Base-by-base conservation (phyloP, 2,888 invertebrate genomes). In the Drosophila ustulata region DNA sequence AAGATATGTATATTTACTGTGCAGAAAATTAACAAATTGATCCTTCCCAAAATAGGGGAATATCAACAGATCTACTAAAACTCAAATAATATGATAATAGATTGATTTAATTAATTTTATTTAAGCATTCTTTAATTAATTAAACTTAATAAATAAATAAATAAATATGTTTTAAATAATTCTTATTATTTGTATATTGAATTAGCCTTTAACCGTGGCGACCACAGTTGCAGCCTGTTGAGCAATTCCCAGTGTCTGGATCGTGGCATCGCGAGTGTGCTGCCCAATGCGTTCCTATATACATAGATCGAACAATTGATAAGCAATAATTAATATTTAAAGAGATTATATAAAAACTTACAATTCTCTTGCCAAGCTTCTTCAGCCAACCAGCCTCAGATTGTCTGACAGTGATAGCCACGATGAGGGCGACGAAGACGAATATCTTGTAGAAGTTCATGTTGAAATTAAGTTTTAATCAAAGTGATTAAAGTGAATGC, bases 201-300 rank as follows among this genome's bases (percentile, higher is more conserved):
- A 37, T 3, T 47, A 86, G 4, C 88, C 86, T 4, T 75, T 75
- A 4, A 68, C 63, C 6, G 89, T 90, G 37, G 88, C 90, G 3
- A 83, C 91, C 3, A 91, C 91, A 80, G 88, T 87, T 3, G 91
- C 90, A 0, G 89, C 90, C 61, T 85, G 81, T 23, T 90, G 90
- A 1, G 90, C 91, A 7, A 91, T 64, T 3, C 76, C 84, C 32
- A 49, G 80, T 88, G 82, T 1, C 53, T 89, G 73, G n/a, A 89
- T 88, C n/a, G 85, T 75, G 46, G 89, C 89, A 81, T 89, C 89
- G n/a, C 91, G 75, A 32, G 89, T 82, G 56, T 89, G 80, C 25
- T 90, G 89, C 3, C 75, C 90, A 53, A 82, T 62, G 25, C 87
- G 81, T 66, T 90, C 88, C 49, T 49, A 1, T 9, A 32, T 49